Evolutionary conservation across 2,797 vertebrate genomes (phyloP).

Genomic region (Melanotaenia boesemani): DNA sequence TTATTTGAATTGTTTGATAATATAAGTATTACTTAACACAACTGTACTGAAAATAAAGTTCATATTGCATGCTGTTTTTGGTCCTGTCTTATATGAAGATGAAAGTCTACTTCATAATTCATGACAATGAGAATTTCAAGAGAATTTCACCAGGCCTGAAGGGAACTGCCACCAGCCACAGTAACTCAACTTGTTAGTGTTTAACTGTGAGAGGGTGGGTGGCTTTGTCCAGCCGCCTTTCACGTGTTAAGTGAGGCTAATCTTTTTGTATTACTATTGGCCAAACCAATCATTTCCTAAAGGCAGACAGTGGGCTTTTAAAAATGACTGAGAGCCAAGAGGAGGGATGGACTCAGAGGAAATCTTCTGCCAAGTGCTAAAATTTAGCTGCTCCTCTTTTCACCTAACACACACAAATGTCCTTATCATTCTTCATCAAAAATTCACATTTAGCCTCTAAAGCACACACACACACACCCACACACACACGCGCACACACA

Average conservation of each 20-base stretch:
- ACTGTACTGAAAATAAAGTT: background rate
- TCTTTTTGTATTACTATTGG: constrained; percentile 53
- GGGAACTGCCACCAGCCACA: constrained; percentile 29
- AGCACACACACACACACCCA: constrained; percentile 16
- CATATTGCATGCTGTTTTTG: constrained; percentile 4
- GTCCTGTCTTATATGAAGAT: constrained; percentile 13
- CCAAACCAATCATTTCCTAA: constrained; percentile 62
- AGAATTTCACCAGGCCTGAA: constrained; percentile 35
- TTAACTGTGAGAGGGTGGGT: constrained; percentile 55
- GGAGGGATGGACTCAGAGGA: constrained; percentile 41
- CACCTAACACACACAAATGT: constrained; percentile 31
- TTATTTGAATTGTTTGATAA: constrained; percentile 30
- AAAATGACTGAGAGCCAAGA: constrained; percentile 45
- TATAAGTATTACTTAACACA: background rate
- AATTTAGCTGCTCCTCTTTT: constrained; percentile 60
- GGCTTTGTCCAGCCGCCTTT: constrained; percentile 65
- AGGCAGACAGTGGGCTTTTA: constrained; percentile 53
- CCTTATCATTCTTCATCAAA: constrained; percentile 59
- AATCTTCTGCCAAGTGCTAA: constrained; percentile 37
- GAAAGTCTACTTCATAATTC: constrained; percentile 28
- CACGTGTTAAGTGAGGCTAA: constrained; percentile 65
- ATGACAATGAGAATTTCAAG: constrained; percentile 44
- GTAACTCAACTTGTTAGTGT: constrained; percentile 52
- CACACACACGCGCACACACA: constrained; percentile 23
- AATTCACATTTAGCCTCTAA: constrained; percentile 16